Base-by-base conservation (phyloP, 2,888 invertebrate genomes). In the Abscondita cerata region DNA sequence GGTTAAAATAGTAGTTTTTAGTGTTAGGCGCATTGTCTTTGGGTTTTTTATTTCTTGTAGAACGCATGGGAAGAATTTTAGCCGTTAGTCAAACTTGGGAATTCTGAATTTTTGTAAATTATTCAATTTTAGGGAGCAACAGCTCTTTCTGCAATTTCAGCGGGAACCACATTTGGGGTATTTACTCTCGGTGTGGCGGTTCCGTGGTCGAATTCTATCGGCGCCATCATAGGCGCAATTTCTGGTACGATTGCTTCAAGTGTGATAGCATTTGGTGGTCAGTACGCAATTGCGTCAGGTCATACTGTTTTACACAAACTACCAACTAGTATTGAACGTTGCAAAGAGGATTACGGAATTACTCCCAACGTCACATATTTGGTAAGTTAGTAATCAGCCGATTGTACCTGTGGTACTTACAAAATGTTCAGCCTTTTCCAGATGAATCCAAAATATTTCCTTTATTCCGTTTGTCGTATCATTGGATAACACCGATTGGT, bases 161-260 rank as follows among this genome's bases (percentile, higher is more conserved):
- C 92, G 0, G 91, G 92, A 38, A 90, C 92, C 5, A 89, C 93
- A 0, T 90, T 92, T 71, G 94, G 93, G 0, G 85, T 93, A 8
- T 94, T 94, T 75, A 89, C 92, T 0, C 81, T 94, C 16, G 94
- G 94, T 62, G 92, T 94, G 88, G 82, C 89, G 66, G 85, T 91
- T 73, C 92, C 93, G 41, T 93, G 91, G 89, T 86, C 89, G 55
- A 92, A 90, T 59, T 85, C 87, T 0, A 82, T 86, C 72, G 89
- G 91, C 50, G 85, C 86, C 18, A 75, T 86, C 38, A 78, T 81
- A 46, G 88, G 91, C 11, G 86, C 85, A 34, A 71, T 89, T 62
- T 81, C 86, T 47, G 87, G 91, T 62, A 84, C 86, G 41, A 54
- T 86, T 34, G 76, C 87, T 68, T 83, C 90, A 0, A 86, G 88